A percentile compares a stretch with the other conserved stretches of the same genome.
Conservation (phyloP, 2,797 vertebrate genomes). For the Microctenopoma steveboyesi region DNA sequence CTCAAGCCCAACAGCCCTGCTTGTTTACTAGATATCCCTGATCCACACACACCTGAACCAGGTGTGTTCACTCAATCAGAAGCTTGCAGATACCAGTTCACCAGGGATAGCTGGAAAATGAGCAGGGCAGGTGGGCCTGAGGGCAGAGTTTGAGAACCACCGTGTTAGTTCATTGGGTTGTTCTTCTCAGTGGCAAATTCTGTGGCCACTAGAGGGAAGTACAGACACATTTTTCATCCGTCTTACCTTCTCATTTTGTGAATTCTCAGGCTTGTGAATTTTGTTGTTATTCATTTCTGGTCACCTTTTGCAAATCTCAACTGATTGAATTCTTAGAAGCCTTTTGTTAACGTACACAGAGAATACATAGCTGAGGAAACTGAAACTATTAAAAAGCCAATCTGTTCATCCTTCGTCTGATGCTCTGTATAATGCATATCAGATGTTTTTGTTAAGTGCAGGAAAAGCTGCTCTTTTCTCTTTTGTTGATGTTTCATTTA, state of each 20-base stretch:
- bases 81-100: too few relatives aligned
- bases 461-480: slow-evolving; percentile 75
- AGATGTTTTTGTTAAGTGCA: slow-evolving; percentile 84
- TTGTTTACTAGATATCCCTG: too few relatives aligned
- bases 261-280: slow-evolving; percentile 4
- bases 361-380: slow-evolving; percentile 59
- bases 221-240: slow-evolving; percentile 38
- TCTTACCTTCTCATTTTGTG: slow-evolving; percentile 22
- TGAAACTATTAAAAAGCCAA: slow-evolving; percentile 62
- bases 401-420: slow-evolving; percentile 72
- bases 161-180: neutral
- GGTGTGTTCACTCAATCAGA: too few relatives aligned
- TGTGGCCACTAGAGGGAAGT: slow-evolving; percentile 77
- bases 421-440: slow-evolving; percentile 81
- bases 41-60: too few relatives aligned
- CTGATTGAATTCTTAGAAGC: slow-evolving; percentile 51
- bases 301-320: slow-evolving; percentile 59
- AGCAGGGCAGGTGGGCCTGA: too few relatives aligned
- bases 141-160: too few relatives aligned
- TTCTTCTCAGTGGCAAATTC: neutral
- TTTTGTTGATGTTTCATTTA: slow-evolving; percentile 85
- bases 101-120: too few relatives aligned
- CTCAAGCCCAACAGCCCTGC: too few relatives aligned
- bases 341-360: slow-evolving; percentile 63
- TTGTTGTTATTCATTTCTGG: slow-evolving; percentile 30